Evolutionary conservation across 2,888 invertebrate genomes (phyloP).

Genomic region (Ectemnius cavifrons): DNA sequence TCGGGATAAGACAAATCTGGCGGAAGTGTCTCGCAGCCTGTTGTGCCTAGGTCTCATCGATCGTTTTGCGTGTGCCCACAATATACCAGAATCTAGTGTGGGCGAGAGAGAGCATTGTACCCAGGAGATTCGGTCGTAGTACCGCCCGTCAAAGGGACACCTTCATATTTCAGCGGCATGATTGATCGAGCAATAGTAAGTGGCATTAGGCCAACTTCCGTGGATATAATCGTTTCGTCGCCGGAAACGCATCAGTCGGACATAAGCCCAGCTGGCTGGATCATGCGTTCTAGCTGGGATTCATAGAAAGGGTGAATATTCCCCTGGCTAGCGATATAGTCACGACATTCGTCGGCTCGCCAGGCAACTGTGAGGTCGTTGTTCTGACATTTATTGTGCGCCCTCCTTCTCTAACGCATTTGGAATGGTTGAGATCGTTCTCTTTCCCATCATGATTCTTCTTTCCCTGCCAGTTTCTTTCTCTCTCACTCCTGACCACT

Average conservation of each 20-base stretch:
- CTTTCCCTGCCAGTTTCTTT: slow-evolving; percentile 16
- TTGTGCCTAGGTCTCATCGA: slow-evolving; percentile 40
- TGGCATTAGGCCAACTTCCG: slow-evolving; percentile 1
- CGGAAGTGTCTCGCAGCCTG: slow-evolving; percentile 41
- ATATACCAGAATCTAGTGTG: slow-evolving; percentile 20
- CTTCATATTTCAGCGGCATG: slow-evolving; percentile 2
- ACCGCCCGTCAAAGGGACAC: slow-evolving; percentile 17
- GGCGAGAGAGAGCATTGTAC: slow-evolving; percentile 34
- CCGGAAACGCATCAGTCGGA: slow-evolving; percentile 16
- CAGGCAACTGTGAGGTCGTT: slow-evolving; percentile 55
- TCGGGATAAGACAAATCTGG: slow-evolving; percentile 8
- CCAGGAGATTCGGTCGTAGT: slow-evolving; percentile 13
- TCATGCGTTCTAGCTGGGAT: slow-evolving; percentile 32
- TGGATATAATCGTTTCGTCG: slow-evolving; percentile 8
- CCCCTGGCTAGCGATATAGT: slow-evolving; percentile 30
- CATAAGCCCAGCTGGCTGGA: neutral
- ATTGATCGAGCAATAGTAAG: slow-evolving; percentile 24
- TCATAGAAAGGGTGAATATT: slow-evolving; percentile 31
- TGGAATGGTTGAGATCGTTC: neutral
- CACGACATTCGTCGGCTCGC: neutral
- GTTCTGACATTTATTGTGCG: slow-evolving; percentile 60
- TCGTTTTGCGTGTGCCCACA: slow-evolving; percentile 34
- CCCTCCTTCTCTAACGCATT: slow-evolving; percentile 21
- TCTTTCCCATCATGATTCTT: slow-evolving; percentile 1
- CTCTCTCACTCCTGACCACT: slow-evolving; percentile 28